Base-by-base conservation (phyloP, 1,140 invertebrate genomes). In the Drosophila ohnishii region DNA sequence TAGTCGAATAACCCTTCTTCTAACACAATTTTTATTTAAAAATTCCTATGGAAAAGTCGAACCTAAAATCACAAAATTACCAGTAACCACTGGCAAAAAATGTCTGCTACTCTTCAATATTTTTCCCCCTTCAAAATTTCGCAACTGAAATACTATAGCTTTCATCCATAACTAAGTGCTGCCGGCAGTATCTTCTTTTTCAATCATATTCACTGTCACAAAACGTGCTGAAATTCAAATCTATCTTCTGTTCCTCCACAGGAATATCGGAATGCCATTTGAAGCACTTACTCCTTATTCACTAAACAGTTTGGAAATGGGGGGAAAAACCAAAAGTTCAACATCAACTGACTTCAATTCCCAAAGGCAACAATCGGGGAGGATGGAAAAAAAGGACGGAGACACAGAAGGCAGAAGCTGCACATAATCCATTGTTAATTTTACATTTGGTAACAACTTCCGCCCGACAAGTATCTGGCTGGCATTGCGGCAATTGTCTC, bases 361-460 rank as follows among this genome's bases (percentile, higher is more conserved):
- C 45, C 30, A 53, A 51, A 51, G 45, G 19, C 55, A 44, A 64
- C 16, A 59, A 28, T 30, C 14, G 22, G 32, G 11, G 13, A 64
- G 35, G 28, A 63, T 14, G 39, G 37, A 19, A 51, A 60, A 60
- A 53, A 63, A 58, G 34, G 14, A 32, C 14, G 32, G 10, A 39
- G 48, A 59, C 16, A 39, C 47, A 28, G n/a, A 50, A 64, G 37
- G 19, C 28, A 48, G 28, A 72, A 22, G 25, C 42, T 57, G 39
- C 39, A 53, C 55, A 61, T 85, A 80, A 85, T 85, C 67, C 73
- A 77, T 74, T 80, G 73, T 78, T 78, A 80, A 85, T 77, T 80
- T 84, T 63, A 77, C 82, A 81, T 81, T 75, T 71, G 44, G 48
- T 66, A 70, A 84, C 76, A 76, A 66, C 56, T 76, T 76, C 74